Conservation (phyloP, 2,888 invertebrate genomes). For the Monopis laevigella region DNA sequence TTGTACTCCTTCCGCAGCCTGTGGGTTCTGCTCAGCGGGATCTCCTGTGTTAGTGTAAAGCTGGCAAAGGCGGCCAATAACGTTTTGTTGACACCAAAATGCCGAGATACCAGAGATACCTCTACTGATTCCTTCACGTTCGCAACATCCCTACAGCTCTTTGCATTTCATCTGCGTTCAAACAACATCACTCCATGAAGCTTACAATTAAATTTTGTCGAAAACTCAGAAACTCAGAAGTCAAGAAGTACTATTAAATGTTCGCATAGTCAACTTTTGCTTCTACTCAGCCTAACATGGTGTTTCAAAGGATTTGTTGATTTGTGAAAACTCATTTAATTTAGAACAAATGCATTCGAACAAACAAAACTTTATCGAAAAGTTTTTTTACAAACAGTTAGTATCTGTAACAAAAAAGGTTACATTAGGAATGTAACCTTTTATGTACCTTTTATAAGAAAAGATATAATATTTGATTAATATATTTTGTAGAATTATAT, state of each 20-base stretch:
- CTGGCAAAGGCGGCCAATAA: neutral
- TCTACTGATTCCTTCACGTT: no score
- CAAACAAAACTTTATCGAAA: neutral
- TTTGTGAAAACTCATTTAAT: neutral
- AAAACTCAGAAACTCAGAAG: neutral
- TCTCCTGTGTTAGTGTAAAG: conserved; percentile 10
- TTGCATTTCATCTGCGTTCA: neutral
- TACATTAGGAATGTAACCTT: neutral
- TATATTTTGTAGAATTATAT: neutral
- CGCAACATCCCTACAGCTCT: no score
- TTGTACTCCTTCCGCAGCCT: conserved; percentile 8
- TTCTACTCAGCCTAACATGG: no score
- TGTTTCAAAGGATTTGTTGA: no score
- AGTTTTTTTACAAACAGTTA: neutral
- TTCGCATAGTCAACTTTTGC: no score
- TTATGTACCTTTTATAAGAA: neutral
- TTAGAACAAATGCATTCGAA: neutral
- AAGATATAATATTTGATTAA: neutral
- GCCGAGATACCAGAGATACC: neutral
- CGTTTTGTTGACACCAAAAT: neutral
- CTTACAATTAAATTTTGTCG: neutral
- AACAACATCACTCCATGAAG: neutral
- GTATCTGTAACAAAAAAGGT: neutral
- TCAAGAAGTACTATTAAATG: neutral
- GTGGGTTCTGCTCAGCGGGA: conserved; percentile 9